phyloP scores from a whole-genome alignment of 2,797 vertebrate genomes.

The Columba guinea region DNA sequence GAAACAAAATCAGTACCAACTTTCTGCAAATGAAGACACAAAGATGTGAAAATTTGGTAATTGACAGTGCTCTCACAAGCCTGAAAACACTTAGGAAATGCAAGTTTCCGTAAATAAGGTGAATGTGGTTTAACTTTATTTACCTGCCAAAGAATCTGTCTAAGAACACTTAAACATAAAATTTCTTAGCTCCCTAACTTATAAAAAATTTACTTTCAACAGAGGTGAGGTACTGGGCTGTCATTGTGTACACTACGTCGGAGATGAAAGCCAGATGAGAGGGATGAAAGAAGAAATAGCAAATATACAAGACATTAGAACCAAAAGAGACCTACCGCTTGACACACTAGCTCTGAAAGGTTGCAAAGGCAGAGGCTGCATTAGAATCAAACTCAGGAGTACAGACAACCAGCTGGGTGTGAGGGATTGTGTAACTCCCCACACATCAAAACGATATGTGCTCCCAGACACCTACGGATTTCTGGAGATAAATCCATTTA shows the following conservation, averaged over 20 bases:
- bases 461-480: background rate
- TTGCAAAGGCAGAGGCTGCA: conserved; percentile 46
- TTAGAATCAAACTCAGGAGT: background rate
- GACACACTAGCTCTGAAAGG: conserved; percentile 23
- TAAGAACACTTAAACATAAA: conserved; percentile 64
- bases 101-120: conserved; percentile 62
- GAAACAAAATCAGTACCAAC: conserved; percentile 73
- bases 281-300: background rate
- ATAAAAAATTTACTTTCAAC: conserved; percentile 62
- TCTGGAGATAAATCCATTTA: background rate
- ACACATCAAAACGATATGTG: background rate
- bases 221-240: conserved; percentile 72
- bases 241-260: conserved; percentile 47
- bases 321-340: background rate
- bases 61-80: conserved; percentile 63
- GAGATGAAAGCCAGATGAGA: conserved; percentile 46
- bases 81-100: conserved; percentile 63
- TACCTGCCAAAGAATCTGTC: conserved; percentile 61
- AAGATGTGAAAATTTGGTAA: conserved; percentile 56
- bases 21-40: conserved; percentile 74
- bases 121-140: conserved; percentile 60
- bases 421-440: background rate
- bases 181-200: conserved; percentile 54
- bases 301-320: conserved; percentile 55
- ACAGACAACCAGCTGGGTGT: background rate